Conservation (phyloP, 1,140 invertebrate genomes). For the Danaus plexippus region DNA sequence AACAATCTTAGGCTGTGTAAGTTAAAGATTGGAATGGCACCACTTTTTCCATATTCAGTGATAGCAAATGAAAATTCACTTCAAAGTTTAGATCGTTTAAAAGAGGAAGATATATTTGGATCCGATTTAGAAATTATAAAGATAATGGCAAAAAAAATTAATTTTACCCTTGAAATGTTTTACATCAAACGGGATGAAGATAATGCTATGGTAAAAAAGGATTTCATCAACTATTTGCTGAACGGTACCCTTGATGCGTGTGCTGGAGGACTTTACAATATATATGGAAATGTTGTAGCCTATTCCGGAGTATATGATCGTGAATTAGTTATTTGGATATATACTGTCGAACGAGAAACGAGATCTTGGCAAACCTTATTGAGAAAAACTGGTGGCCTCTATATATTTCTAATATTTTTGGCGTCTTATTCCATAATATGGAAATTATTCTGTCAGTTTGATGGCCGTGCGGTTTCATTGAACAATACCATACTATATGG, state of each 20-base stretch:
- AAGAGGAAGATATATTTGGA: conserved; percentile 26
- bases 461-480: conserved; percentile 27
- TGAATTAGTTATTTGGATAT: conserved; percentile 47
- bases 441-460: conserved; percentile 33
- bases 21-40: conserved; percentile 39
- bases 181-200: conserved; percentile 32
- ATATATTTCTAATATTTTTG: conserved; percentile 48
- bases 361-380: conserved; percentile 43
- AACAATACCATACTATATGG: conserved; percentile 32
- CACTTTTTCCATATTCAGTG: conserved; percentile 37
- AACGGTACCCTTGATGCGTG: conserved; percentile 47
- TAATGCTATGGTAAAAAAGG: no score
- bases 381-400: conserved; percentile 34
- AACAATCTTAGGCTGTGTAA: conserved; percentile 41
- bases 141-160: conserved; percentile 42
- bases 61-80: conserved; percentile 25
- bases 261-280: conserved; percentile 50
- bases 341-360: conserved; percentile 35
- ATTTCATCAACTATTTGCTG: conserved; percentile 24
- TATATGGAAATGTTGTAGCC: conserved; percentile 34
- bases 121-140: conserved; percentile 48
- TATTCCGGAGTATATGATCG: conserved; percentile 50
- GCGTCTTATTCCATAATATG: conserved; percentile 34
- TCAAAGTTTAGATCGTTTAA: conserved; percentile 29
- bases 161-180: conserved; percentile 34